Base-by-base conservation (phyloP, 2,888 invertebrate genomes). In the Lepetodrilus schrolli region DNA sequence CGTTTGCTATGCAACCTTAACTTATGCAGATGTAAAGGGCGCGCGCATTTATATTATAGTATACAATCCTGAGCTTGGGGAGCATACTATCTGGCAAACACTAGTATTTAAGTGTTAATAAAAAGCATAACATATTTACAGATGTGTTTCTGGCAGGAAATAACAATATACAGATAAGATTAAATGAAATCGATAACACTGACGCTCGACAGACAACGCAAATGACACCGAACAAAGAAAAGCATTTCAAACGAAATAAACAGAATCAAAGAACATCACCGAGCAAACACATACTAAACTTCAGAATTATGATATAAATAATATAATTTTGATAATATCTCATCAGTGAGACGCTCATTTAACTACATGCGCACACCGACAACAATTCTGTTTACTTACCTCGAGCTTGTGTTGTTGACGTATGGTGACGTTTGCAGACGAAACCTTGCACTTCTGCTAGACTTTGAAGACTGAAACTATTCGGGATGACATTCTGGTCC, bases 91-190 rank as follows among this genome's bases (percentile, higher is more conserved):
- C n/a, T n/a, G n/a, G n/a, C n/a, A n/a, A n/a, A n/a, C n/a, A n/a
- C n/a, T n/a, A n/a, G n/a, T n/a, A n/a, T n/a, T n/a, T n/a, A n/a
- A n/a, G 34, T 58, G 58, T 30, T 58, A 58, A 30, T 58, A 58
- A 58, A 23, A 17, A 58, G 23, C 17, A 7, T 13, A 30, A 58
- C 58, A 58, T 58, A 58, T 58, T 58, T 58, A 30, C 58, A 58
- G 58, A 58, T 21, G 58, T 58, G 58, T 58, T 58, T 30, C 58
- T 58, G 26, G 30, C 58, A 58, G 58, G 58, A 58, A 58, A 58
- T 58, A 58, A 58, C 58, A 58, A 58, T 30, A 7, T 17, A 58
- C 10, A n/a, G 58, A 58, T 58, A 58, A 58, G 58, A 58, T 58
- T n/a, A 58, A 13, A 43, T 4, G 4, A 8, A 21, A 58, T 58